Conservation (phyloP, 1,140 invertebrate genomes). For the Prorops nasuta region DNA sequence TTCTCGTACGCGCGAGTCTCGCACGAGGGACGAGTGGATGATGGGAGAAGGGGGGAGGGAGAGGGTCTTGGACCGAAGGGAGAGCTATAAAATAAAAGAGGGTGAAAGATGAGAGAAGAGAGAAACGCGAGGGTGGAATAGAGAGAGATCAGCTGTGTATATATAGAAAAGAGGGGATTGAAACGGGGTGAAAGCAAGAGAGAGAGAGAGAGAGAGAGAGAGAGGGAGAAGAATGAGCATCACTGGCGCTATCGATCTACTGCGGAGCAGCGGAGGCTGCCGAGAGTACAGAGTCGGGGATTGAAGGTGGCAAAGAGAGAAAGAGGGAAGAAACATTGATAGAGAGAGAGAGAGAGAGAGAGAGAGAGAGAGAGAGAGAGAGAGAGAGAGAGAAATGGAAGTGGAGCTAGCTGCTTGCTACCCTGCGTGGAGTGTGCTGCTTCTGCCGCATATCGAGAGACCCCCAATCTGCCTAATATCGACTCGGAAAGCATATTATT, state of each 20-base stretch:
- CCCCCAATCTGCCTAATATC: no score
- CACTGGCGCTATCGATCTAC: constrained; percentile 46
- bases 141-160: not conserved
- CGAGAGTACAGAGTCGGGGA: constrained; percentile 15
- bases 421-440: no score
- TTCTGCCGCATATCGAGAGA: no score
- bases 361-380: constrained; percentile 15
- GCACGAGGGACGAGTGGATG: constrained; percentile 6
- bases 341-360: constrained; percentile 16
- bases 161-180: constrained; percentile 3
- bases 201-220: constrained; percentile 14
- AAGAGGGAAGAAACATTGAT: constrained; percentile 17
- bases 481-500: no score
- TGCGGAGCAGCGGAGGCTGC: constrained; percentile 34
- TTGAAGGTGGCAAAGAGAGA: constrained; percentile 15
- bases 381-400: constrained; percentile 25
- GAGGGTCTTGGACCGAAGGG: not conserved
- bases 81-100: not conserved
- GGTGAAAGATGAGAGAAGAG: constrained; percentile 1
- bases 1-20: no score
- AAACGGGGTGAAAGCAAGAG: constrained; percentile 2
- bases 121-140: constrained; percentile 12
- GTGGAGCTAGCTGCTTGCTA: no score
- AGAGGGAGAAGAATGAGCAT: constrained; percentile 18
- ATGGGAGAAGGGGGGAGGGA: constrained; percentile 2